phyloP scores from a whole-genome alignment of 2,113 vertebrate genomes.

The Camelus dromedarius region DNA sequence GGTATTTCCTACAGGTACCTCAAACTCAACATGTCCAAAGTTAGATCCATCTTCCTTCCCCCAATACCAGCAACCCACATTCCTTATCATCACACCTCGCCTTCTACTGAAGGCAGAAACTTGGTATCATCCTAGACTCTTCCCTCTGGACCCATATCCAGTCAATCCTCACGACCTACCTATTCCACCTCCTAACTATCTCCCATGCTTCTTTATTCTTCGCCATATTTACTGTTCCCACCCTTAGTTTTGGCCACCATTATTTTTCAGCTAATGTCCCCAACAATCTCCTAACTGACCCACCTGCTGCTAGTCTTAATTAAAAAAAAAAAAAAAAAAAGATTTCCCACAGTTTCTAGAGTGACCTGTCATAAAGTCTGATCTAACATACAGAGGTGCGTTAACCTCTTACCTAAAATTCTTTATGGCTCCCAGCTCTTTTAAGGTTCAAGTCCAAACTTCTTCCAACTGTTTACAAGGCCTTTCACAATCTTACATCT shows the following conservation, averaged over 20 bases:
- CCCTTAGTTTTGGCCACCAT: background rate
- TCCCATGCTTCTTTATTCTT: background rate
- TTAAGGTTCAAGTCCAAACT: conserved; percentile 8
- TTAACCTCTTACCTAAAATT: conserved; percentile 18
- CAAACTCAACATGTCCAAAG: conserved; percentile 1
- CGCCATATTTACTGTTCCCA: background rate
- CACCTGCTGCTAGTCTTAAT: background rate
- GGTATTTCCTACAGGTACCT: conserved; percentile 5
- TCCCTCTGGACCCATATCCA: background rate
- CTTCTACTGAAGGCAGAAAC: background rate
- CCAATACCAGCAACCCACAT: background rate
- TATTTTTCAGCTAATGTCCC: conserved; percentile 17
- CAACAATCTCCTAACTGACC: background rate
- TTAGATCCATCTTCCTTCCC: background rate
- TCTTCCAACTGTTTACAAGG: background rate
- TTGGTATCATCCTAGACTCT: background rate
- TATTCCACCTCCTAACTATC: background rate
- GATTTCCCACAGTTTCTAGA: background rate
- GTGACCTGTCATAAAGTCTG: background rate
- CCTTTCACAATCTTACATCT: background rate
- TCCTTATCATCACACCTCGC: background rate
- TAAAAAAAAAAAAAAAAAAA: background rate
- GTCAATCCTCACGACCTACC: background rate
- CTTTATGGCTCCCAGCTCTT: background rate
- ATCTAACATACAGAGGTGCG: background rate